phyloP scores from a whole-genome alignment of 2,797 vertebrate species.

The Sorex maritimensis region DNA sequence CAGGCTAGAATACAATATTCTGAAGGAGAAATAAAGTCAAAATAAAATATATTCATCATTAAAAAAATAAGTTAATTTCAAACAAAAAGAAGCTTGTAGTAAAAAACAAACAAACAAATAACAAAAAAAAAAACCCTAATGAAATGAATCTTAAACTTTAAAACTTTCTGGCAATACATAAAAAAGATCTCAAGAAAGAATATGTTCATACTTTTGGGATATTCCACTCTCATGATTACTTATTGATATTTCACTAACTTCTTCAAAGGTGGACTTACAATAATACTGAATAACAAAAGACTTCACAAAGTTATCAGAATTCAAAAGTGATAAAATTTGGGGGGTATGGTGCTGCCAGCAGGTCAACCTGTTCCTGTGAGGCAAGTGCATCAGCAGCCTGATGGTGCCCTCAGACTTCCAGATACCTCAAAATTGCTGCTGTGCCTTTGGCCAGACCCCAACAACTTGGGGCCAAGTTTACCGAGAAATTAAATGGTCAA shows the following conservation, averaged over 20 bases:
- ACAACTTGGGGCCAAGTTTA: no score
- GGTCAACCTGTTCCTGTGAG: no score
- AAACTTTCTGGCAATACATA: background rate
- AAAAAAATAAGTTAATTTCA: slow-evolving; percentile 61
- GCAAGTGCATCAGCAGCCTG: no score
- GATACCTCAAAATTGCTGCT: no score
- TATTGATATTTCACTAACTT: background rate
- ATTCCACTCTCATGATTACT: background rate
- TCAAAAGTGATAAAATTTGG: background rate
- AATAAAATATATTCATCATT: background rate
- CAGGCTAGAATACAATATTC: slow-evolving; percentile 28
- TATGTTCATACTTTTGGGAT: background rate
- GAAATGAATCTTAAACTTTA: background rate
- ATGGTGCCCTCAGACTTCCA: no score
- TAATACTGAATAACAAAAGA: background rate
- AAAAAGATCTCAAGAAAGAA: slow-evolving; percentile 37
- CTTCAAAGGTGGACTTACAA: slow-evolving; percentile 23
- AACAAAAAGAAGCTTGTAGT: background rate
- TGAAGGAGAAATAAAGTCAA: background rate
- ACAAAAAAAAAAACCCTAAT: background rate
- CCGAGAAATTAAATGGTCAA: no score
- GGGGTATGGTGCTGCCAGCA: no score
- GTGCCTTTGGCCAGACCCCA: no score
- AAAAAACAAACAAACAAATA: background rate
- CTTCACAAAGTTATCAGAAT: background rate